A percentile compares a stretch with the other conserved stretches of the same genome.
Conservation (phyloP, 2,113 vertebrate genomes). For the Tursiops truncatus region DNA sequence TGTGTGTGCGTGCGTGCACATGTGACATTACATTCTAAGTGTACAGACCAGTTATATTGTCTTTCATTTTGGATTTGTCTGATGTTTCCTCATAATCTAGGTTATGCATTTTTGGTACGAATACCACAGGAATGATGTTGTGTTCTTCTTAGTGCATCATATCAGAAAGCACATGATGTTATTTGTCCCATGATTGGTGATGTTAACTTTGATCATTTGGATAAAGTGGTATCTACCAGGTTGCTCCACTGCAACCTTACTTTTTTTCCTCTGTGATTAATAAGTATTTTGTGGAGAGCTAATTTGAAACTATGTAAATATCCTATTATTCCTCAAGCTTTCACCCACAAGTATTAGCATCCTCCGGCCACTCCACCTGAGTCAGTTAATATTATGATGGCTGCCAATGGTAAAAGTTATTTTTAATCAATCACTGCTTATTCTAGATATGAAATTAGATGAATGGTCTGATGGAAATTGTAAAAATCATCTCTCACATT, state of each 20-base stretch:
- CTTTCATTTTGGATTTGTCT: constrained; percentile 10
- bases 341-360: background rate
- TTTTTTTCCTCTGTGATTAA: background rate
- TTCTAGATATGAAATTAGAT: constrained; percentile 12
- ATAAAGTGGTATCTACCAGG: background rate
- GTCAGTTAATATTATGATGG: background rate
- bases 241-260: background rate
- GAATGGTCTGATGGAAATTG: background rate
- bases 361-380: background rate
- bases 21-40: background rate
- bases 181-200: background rate
- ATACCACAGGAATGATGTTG: background rate
- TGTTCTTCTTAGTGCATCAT: background rate
- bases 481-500: background rate
- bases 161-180: background rate
- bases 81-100: background rate
- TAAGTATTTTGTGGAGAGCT: background rate
- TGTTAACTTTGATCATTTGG: background rate
- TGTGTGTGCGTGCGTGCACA: background rate
- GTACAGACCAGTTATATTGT: background rate
- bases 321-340: background rate
- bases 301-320: constrained; percentile 17
- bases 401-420: background rate
- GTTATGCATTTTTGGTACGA: background rate
- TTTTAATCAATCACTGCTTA: constrained; percentile 16